Conservation (phyloP, 53 echinoderm and acorn worm species). For the Echinometra lucunter region DNA sequence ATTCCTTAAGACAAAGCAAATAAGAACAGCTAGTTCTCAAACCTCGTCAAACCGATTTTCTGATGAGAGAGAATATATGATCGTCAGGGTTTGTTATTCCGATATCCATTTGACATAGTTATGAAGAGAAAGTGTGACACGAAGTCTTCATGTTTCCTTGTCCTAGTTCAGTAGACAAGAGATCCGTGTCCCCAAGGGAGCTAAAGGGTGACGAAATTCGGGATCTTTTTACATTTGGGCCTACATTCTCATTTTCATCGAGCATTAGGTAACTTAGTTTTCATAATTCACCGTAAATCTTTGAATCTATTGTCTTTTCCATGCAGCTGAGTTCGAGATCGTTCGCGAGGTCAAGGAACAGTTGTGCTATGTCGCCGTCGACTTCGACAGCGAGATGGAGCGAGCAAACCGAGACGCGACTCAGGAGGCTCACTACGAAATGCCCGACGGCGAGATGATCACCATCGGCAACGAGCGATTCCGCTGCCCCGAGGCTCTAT, state of each 20-base stretch:
- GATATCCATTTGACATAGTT: too few relatives aligned
- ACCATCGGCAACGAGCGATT: conserved; percentile 65
- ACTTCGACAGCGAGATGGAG: conserved; percentile 54
- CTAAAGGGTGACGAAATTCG: too few relatives aligned
- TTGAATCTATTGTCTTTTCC: not conserved
- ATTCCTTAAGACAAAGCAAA: too few relatives aligned
- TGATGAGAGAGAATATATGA: too few relatives aligned
- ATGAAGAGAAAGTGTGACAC: too few relatives aligned
- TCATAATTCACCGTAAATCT: not conserved
- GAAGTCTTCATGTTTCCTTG: too few relatives aligned
- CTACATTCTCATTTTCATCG: not conserved
- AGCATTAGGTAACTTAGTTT: not conserved
- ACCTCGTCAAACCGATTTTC: too few relatives aligned
- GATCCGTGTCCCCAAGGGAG: too few relatives aligned
- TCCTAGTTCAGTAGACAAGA: too few relatives aligned
- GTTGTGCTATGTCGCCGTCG: conserved; percentile 61
- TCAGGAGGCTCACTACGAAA: conserved; percentile 45
- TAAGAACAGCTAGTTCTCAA: too few relatives aligned
- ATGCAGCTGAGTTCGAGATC: conserved; percentile 59
- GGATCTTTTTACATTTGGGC: not conserved
- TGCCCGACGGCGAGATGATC: conserved; percentile 49
- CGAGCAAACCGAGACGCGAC: not conserved
- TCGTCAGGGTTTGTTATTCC: too few relatives aligned
- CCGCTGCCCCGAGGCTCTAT: conserved; percentile 56
- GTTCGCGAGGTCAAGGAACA: conserved; percentile 58